Evolutionary conservation across 92 coral and sea anemone genomes (phyloP).

Genomic region (Isaurus tuberculatus): DNA sequence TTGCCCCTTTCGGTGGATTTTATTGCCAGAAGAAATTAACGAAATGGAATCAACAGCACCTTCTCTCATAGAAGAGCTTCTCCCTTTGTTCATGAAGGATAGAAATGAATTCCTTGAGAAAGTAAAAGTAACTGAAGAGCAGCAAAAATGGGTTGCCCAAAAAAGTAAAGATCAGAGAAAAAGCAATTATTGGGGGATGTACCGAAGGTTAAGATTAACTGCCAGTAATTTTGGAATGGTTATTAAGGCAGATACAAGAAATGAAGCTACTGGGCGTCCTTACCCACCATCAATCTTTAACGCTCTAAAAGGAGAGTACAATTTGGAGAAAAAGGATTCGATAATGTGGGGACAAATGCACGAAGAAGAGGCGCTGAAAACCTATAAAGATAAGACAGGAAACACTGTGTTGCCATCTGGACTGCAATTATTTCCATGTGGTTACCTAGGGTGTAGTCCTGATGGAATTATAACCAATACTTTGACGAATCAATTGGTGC

Average conservation of each 20-base stretch:
- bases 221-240: slow-evolving; percentile 44
- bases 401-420: slow-evolving; percentile 29
- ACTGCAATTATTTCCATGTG: slow-evolving; percentile 49
- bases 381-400: slow-evolving; percentile 34
- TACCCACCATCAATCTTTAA: slow-evolving; percentile 50
- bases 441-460: slow-evolving; percentile 47
- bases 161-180: slow-evolving; percentile 45
- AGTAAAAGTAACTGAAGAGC: slow-evolving; percentile 49
- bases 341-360: slow-evolving; percentile 55
- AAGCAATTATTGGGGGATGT: slow-evolving; percentile 40
- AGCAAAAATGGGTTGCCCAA: slow-evolving; percentile 43
- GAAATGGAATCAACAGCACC: slow-evolving; percentile 16
- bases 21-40: slow-evolving; percentile 29
- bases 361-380: slow-evolving; percentile 36
- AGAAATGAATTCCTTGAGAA: slow-evolving; percentile 30
- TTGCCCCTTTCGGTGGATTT: slow-evolving; percentile 38
- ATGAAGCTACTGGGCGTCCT: slow-evolving; percentile 12
- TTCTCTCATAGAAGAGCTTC: slow-evolving; percentile 30
- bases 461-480: slow-evolving; percentile 47
- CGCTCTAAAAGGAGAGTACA: slow-evolving; percentile 33
- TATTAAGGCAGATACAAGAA: slow-evolving; percentile 26
- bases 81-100: slow-evolving; percentile 38
- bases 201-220: slow-evolving; percentile 37
- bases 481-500: slow-evolving; percentile 4
- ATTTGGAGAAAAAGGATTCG: slow-evolving; percentile 34